These are phyloP conservation scores for Rhopalosiphum maidis DNA, from an alignment of 1,140 invertebrate species.

Conservation along the genomic window DNA sequence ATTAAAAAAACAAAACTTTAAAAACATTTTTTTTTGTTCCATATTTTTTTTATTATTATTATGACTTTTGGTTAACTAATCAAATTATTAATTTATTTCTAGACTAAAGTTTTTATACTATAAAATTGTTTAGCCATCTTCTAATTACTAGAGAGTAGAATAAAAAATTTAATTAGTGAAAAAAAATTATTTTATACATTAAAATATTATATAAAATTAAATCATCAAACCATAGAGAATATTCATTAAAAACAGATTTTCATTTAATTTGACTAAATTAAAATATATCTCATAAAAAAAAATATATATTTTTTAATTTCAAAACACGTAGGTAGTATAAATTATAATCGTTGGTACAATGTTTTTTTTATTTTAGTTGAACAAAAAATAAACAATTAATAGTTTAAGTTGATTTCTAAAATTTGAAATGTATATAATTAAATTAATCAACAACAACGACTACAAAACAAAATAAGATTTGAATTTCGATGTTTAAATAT, in stretches of 20 bases:
- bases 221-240: neutral
- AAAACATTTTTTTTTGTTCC: neutral
- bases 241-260: neutral
- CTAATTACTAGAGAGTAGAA: neutral
- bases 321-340: neutral
- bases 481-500: neutral
- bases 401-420: neutral
- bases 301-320: neutral
- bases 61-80: neutral
- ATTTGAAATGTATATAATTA: neutral
- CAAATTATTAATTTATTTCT: neutral
- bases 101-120: neutral
- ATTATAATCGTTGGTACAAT: neutral
- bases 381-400: neutral
- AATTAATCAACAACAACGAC: neutral
- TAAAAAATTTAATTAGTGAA: neutral
- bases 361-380: neutral
- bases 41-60: neutral
- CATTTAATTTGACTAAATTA: neutral
- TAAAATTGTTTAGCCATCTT: neutral
- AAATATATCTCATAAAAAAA: neutral
- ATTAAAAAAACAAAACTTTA: neutral
- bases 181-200: neutral
- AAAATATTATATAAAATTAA: neutral
- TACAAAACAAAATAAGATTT: neutral